phyloP scores from a whole-genome alignment of 1,140 invertebrate genomes.

The Euura saliciscinereae region DNA sequence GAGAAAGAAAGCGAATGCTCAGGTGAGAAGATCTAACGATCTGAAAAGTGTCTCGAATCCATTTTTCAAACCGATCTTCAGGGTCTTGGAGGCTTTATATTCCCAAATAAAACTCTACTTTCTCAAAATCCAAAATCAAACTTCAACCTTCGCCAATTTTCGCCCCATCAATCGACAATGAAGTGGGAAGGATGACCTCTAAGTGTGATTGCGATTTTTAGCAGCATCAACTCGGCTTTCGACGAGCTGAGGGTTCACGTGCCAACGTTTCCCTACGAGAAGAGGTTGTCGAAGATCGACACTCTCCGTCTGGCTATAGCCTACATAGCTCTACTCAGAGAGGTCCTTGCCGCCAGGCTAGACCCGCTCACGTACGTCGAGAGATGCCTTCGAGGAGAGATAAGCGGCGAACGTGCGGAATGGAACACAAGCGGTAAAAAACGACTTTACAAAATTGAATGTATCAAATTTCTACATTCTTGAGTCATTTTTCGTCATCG shows the following conservation, averaged over 20 bases:
- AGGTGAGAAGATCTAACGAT: constrained; percentile 69
- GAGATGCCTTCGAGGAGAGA: constrained; percentile 86
- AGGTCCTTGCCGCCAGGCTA: constrained; percentile 88
- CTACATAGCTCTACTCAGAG: constrained; percentile 92
- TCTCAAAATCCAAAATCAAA: too few relatives aligned
- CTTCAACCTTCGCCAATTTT: background rate
- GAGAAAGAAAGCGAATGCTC: constrained; percentile 95
- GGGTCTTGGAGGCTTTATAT: background rate
- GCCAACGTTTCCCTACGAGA: constrained; percentile 98
- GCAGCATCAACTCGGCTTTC: constrained; percentile 99
- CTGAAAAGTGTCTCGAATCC: background rate
- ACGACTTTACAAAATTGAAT: constrained; percentile 10
- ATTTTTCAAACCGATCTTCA: background rate
- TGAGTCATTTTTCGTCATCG: constrained; percentile 25
- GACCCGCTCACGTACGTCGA: constrained; percentile 94
- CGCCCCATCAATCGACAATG: background rate
- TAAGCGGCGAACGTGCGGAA: constrained; percentile 82
- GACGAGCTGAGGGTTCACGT: constrained; percentile 94
- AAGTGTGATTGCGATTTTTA: constrained; percentile 65
- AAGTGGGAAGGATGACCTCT: constrained; percentile 33
- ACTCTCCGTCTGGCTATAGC: constrained; percentile 94
- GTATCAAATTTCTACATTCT: constrained; percentile 8
- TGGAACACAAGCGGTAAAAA: constrained; percentile 96
- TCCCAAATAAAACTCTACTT: too few relatives aligned
- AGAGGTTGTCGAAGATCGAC: constrained; percentile 96